Conservation (phyloP, 1,140 invertebrate species). For the Diuraphis noxia region DNA sequence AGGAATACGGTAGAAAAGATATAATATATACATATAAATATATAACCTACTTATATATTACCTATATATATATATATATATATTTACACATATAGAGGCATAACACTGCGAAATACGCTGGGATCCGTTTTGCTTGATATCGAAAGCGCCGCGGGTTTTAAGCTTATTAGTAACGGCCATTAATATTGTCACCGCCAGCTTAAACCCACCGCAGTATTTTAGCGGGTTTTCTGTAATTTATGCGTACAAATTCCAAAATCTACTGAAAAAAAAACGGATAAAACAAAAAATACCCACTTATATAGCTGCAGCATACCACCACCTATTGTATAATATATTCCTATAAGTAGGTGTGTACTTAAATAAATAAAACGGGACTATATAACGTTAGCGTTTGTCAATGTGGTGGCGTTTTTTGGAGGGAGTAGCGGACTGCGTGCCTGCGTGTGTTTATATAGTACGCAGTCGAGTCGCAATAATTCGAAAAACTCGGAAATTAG, state of each 20-base stretch:
- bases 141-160: constrained; percentile 33
- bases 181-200: constrained; percentile 42
- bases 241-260: constrained; percentile 23
- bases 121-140: constrained; percentile 35
- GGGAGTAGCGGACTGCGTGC: too few relatives aligned
- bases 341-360: neutral
- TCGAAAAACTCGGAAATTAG: too few relatives aligned
- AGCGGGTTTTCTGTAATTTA: constrained; percentile 10
- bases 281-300: neutral
- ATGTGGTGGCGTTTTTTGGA: neutral
- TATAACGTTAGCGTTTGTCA: constrained; percentile 2
- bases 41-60: neutral
- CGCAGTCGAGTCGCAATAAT: too few relatives aligned
- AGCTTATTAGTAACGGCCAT: constrained; percentile 39
- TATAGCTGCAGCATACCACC: neutral
- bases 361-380: neutral
- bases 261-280: neutral
- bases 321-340: neutral
- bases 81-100: neutral
- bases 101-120: neutral
- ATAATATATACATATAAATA: neutral
- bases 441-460: neutral
- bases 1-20: neutral
- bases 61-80: neutral
- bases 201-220: constrained; percentile 22